These are phyloP conservation scores for Taurulus bubalis DNA, from an alignment of 2,113 vertebrate genomes.

Conservation along the genomic window DNA sequence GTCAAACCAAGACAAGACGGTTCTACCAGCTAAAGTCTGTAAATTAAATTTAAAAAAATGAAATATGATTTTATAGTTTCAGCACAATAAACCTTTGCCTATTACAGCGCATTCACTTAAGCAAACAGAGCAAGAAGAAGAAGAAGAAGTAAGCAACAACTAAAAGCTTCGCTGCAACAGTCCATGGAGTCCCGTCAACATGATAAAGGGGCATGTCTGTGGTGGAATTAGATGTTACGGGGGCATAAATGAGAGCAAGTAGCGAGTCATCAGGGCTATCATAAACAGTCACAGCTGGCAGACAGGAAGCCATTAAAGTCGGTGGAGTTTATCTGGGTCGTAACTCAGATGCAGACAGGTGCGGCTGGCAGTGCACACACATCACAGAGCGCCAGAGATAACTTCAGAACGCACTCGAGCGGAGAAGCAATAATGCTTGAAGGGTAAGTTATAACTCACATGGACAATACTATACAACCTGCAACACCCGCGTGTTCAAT, in stretches of 20 bases:
- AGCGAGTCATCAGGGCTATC: slow-evolving; percentile 23
- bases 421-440: neutral
- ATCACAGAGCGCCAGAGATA: slow-evolving; percentile 26
- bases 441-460: neutral
- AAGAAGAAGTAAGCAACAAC: neutral
- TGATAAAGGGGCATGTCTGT: neutral
- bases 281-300: slow-evolving; percentile 53
- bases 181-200: neutral
- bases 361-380: slow-evolving; percentile 31
- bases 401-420: slow-evolving; percentile 19
- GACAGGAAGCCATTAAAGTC: slow-evolving; percentile 63
- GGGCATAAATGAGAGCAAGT: slow-evolving; percentile 25
- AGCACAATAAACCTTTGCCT: neutral
- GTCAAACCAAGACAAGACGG: neutral
- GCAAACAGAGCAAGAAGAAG: neutral
- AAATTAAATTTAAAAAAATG: neutral
- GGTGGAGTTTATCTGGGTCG: slow-evolving; percentile 15
- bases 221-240: slow-evolving; percentile 22
- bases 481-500: neutral
- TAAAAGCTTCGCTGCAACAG: neutral
- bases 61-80: neutral
- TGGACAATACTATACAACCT: neutral
- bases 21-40: neutral
- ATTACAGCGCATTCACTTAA: neutral
- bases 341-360: slow-evolving; percentile 58